Evolutionary conservation across 2,888 invertebrate genomes (phyloP).

Genomic region (Phymatocera aterrima): DNA sequence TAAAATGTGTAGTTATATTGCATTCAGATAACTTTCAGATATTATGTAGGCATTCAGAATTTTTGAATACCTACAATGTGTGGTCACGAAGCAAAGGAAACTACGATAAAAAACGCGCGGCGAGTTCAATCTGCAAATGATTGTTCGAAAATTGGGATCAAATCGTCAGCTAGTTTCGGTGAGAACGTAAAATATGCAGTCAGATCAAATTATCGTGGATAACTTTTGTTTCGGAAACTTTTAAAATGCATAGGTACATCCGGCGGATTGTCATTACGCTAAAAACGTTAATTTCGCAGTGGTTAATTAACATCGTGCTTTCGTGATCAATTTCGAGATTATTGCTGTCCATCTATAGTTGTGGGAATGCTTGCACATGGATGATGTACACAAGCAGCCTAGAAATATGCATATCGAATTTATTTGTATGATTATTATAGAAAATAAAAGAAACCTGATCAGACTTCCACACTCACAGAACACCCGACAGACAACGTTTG

Average conservation of each 20-base stretch:
- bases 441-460: neutral
- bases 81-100: neutral
- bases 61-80: too few relatives aligned
- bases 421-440: neutral
- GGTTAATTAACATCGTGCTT: neutral
- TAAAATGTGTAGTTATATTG: too few relatives aligned
- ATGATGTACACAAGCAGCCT: too few relatives aligned
- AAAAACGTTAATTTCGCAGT: neutral
- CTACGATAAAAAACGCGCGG: neutral
- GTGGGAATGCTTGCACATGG: neutral
- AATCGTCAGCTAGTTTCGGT: neutral
- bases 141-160: neutral
- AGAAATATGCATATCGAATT: neutral
- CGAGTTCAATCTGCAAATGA: conserved; percentile 9
- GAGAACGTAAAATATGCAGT: neutral
- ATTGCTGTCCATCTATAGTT: neutral
- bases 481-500: neutral
- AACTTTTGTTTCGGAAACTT: neutral
- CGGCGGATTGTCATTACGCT: neutral
- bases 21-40: too few relatives aligned
- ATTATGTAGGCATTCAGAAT: too few relatives aligned
- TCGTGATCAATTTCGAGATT: neutral
- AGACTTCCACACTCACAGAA: neutral
- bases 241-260: neutral
- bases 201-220: neutral